Evolutionary conservation across 2,888 invertebrate species (phyloP), one percentile per base, ranked within the genome.

Genomic region (Crepidodera aurea): DNA sequence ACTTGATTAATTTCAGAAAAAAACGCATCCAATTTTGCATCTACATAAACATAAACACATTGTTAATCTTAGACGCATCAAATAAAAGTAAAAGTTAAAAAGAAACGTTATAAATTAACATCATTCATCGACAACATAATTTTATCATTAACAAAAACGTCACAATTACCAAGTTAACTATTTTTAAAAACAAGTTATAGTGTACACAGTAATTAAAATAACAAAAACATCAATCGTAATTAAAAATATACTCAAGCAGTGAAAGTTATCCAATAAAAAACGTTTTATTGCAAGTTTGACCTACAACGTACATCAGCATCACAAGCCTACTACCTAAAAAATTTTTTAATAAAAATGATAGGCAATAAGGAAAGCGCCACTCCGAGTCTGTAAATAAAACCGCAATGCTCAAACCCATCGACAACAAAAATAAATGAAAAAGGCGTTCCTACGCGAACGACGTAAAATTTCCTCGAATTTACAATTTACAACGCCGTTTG

Each of bases 401-500:
- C 22, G 6, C 22, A 6, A 6, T 22, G 22, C 3, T 22, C 22
- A 22, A 22, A 22, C 22, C 6, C 22, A 22, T 4, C 3, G 22
- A 22, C 2, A 22, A 22, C 2, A 22, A 22, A 22, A 22, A 22
- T 6, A 22, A n/a, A 5, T 5, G 7, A 44, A 44, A 22, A 22
- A 44, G 5, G 5, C 7, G 19, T 22, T 22, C 22, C 18, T 1
- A 8, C 7, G 6, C 19, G n/a, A 44, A 44, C 6, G 10, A 29
- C 4, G 29, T 2, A 10, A 29, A 29, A 29, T 8, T 29, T 29
- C 6, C 2, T 29, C 12, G 34, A 34, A 34, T 34, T 34, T 13
- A 34, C 12, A 13, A 34, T 34, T 13, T 34, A 34, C 34, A 34
- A 44, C 44, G 44, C 44, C 19, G n/a, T 44, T 44, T n/a, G 44